phyloP scores from a whole-genome alignment of 2,888 invertebrate genomes.

The Phania funesta region DNA sequence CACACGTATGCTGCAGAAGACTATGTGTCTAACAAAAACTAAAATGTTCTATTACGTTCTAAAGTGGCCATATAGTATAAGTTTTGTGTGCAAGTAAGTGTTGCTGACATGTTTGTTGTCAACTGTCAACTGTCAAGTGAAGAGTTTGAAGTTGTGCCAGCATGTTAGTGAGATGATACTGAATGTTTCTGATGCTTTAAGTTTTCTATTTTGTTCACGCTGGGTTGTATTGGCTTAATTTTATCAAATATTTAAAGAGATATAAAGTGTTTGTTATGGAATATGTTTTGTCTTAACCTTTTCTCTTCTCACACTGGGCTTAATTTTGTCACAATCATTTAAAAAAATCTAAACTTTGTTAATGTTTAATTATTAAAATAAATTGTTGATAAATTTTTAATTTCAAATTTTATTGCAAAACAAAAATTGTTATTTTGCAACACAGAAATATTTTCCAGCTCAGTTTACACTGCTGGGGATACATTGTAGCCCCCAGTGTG shows the following conservation, averaged over 20 bases:
- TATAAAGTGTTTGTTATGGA: not conserved
- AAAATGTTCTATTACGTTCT: not conserved
- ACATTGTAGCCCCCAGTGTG: too few relatives aligned
- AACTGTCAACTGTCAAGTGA: conserved; percentile 16
- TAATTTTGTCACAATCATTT: too few relatives aligned
- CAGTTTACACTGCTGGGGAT: too few relatives aligned
- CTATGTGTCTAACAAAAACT: not conserved
- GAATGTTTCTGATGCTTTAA: conserved; percentile 5
- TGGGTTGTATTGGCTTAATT: not conserved
- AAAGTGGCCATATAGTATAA: conserved; percentile 4
- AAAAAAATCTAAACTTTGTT: too few relatives aligned
- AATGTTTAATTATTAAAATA: too few relatives aligned
- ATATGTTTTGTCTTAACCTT: too few relatives aligned
- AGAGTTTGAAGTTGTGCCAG: not conserved
- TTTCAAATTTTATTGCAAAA: too few relatives aligned
- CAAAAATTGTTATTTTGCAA: too few relatives aligned
- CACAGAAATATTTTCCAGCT: too few relatives aligned
- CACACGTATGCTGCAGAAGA: not conserved
- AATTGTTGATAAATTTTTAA: too few relatives aligned
- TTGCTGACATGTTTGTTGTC: conserved; percentile 40
- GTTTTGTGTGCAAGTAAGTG: not conserved
- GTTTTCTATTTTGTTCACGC: not conserved
- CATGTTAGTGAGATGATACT: not conserved
- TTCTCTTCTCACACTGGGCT: too few relatives aligned
- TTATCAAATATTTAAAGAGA: not conserved